phyloP scores from a whole-genome alignment of 2,797 vertebrate species.

The Phrynocephalus forsythii region DNA sequence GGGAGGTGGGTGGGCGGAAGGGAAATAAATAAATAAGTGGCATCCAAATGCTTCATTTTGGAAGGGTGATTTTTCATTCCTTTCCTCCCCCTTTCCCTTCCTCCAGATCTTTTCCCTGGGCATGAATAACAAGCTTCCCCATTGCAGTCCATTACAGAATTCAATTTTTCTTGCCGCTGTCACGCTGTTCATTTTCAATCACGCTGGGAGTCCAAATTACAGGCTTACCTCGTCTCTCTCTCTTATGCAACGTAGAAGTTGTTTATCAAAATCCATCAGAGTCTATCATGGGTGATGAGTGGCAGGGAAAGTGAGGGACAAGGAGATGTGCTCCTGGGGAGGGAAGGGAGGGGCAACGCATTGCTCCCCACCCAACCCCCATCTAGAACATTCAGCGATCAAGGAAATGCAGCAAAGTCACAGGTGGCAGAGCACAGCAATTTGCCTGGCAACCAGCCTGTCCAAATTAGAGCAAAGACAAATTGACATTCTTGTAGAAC shows the following conservation, averaged over 20 bases:
- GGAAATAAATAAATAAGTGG: neutral
- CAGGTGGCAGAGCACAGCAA: neutral
- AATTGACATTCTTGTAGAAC: neutral
- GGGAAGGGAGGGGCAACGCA: too few species aligned
- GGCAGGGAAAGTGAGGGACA: neutral
- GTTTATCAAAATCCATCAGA: constrained; percentile 18
- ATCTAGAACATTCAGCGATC: neutral
- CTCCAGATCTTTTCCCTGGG: neutral
- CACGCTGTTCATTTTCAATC: constrained; percentile 39
- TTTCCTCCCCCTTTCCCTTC: neutral
- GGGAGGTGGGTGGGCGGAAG: neutral
- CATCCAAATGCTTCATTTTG: neutral
- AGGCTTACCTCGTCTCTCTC: constrained; percentile 39
- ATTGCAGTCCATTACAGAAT: constrained; percentile 25
- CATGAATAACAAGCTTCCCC: constrained; percentile 11
- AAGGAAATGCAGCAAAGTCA: neutral
- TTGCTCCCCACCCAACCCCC: too few species aligned
- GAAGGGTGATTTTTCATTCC: neutral
- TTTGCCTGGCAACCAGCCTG: neutral
- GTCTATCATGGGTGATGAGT: constrained; percentile 5
- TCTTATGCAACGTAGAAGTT: constrained; percentile 33
- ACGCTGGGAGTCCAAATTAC: constrained; percentile 35
- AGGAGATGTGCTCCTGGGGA: neutral
- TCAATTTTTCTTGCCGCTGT: constrained; percentile 10
- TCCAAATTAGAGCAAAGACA: neutral